A percentile compares a stretch with the other conserved stretches of the same genome.
Evolutionary conservation across 2,113 vertebrate species (phyloP).

Genomic region (Ovis canadensis): DNA sequence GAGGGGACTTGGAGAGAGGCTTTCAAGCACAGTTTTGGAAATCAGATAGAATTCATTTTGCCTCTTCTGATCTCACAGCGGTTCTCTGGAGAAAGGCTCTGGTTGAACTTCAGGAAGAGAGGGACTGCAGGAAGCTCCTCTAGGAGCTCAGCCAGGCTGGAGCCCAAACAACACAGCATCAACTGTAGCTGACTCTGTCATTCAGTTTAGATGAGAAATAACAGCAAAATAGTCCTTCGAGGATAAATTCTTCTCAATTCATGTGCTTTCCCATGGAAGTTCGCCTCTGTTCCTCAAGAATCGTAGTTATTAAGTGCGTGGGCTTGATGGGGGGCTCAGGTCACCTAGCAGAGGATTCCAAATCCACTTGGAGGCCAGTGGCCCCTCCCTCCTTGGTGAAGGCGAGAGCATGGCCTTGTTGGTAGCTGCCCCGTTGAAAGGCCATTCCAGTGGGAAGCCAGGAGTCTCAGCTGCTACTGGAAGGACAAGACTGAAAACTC

Average conservation of each 20-base stretch:
- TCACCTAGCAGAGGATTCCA: neutral
- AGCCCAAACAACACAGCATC: neutral
- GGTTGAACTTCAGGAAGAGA: neutral
- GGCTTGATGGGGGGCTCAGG: neutral
- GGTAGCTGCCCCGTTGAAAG: neutral
- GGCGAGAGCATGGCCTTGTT: neutral
- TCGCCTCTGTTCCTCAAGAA: neutral
- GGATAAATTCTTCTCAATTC: neutral
- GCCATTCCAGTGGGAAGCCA: neutral
- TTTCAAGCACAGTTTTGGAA: neutral
- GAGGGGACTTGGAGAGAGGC: neutral
- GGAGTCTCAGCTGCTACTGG: neutral
- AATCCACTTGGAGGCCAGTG: neutral
- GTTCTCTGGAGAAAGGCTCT: neutral
- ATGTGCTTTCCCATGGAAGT: neutral
- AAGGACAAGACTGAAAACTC: no score
- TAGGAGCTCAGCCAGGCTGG: neutral
- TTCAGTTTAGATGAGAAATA: neutral
- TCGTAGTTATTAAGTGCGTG: neutral
- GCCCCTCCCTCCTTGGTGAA: neutral
- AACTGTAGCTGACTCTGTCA: neutral
- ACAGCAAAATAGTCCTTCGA: fast-evolving
- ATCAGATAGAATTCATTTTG: conserved; percentile 16
- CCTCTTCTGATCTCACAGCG: neutral
- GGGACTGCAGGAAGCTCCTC: neutral